A percentile compares a stretch with the other conserved stretches of the same genome.
Evolutionary conservation across 2,888 invertebrate species (phyloP).

Genomic region (Epirrhoe tristata): DNA sequence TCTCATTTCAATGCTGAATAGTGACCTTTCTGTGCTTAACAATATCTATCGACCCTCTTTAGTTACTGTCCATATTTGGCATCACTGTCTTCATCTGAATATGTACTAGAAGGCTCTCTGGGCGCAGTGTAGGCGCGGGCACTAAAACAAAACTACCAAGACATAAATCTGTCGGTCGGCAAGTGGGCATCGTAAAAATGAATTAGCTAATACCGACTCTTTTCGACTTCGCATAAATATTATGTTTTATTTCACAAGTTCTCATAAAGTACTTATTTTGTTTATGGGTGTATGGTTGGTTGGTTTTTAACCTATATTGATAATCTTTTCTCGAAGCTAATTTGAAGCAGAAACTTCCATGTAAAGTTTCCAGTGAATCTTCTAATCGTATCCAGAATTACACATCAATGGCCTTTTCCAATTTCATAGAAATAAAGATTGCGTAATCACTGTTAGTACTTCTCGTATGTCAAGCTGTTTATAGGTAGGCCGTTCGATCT

Average conservation of each 20-base stretch:
- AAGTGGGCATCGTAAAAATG: conserved; percentile 49
- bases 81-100: conserved; percentile 6
- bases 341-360: too few species aligned
- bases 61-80: too few species aligned
- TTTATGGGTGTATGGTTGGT: conserved; percentile 24
- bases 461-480: too few species aligned
- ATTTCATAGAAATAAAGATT: background rate
- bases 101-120: conserved; percentile 14
- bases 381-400: background rate
- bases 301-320: background rate
- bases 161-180: conserved; percentile 49
- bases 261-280: conserved; percentile 37
- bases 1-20: background rate
- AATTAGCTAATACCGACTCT: conserved; percentile 51
- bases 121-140: conserved; percentile 40
- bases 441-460: too few species aligned
- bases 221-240: conserved; percentile 46
- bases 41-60: too few species aligned
- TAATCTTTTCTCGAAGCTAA: background rate
- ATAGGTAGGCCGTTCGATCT: too few species aligned
- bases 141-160: conserved; percentile 50
- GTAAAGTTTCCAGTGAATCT: background rate
- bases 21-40: too few species aligned
- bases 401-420: background rate
- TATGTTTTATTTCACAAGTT: conserved; percentile 43